Evolutionary conservation across 2,113 vertebrate genomes (phyloP).

Genomic region (Zosterops pallidus): DNA sequence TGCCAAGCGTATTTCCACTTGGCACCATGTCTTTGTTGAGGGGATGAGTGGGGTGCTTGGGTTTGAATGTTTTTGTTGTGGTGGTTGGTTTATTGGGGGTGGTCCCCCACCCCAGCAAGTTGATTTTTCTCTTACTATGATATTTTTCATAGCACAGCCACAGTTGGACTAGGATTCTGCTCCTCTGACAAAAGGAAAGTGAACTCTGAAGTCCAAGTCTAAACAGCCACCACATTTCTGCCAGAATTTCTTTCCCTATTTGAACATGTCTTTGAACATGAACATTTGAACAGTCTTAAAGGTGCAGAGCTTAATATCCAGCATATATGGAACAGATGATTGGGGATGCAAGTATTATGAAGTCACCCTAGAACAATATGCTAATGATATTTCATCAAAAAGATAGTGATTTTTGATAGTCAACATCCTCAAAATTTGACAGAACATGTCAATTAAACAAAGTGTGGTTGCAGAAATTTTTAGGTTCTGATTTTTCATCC

Average conservation of each 20-base stretch:
- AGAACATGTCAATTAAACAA: background rate
- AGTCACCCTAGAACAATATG: background rate
- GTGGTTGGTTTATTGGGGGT: accelerated
- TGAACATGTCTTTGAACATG: background rate
- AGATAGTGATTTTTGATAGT: background rate
- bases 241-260: background rate
- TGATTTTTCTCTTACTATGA: background rate
- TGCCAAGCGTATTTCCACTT: background rate
- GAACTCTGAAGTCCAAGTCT: background rate
- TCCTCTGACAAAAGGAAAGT: background rate
- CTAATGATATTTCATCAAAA: background rate
- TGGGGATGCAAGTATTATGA: background rate
- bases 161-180: background rate
- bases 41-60: accelerated
- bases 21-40: too few relatives aligned
- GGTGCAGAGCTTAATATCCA: background rate
- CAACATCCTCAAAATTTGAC: background rate
- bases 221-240: background rate
- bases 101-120: background rate
- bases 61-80: background rate
- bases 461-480: background rate
- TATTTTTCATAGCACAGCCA: background rate
- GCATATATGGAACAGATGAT: background rate
- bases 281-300: background rate
- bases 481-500: background rate